These are phyloP conservation scores for Cactoblastis cactorum DNA, from an alignment of 2,888 invertebrate species.

Conservation along the genomic window DNA sequence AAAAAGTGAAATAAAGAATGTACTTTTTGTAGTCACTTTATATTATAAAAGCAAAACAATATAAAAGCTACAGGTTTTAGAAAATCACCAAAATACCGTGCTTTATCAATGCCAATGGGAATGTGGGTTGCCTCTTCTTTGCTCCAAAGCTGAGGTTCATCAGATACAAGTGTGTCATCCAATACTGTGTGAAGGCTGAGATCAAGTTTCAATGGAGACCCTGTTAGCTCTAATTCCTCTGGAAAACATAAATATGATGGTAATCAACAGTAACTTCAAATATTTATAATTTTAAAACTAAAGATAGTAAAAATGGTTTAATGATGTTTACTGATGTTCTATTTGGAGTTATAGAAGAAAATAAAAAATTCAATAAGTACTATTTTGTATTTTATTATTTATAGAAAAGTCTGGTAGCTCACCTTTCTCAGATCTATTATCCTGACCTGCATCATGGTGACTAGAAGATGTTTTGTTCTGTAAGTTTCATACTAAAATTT, in stretches of 20 bases:
- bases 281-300: not conserved
- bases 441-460: slow-evolving; percentile 27
- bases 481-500: slow-evolving; percentile 21
- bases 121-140: slow-evolving; percentile 63
- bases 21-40: no score
- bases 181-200: slow-evolving; percentile 66
- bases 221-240: slow-evolving; percentile 74
- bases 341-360: no score
- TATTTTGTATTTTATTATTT: not conserved
- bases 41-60: no score
- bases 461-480: slow-evolving; percentile 41
- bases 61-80: no score
- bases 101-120: slow-evolving; percentile 56
- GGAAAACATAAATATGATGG: no score
- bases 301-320: not conserved
- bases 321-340: no score
- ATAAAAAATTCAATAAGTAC: no score
- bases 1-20: no score
- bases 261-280: no score
- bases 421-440: slow-evolving; percentile 43
- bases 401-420: no score
- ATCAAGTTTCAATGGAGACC: slow-evolving; percentile 74
- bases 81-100: slow-evolving; percentile 45
- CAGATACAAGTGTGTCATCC: slow-evolving; percentile 65
- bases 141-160: slow-evolving; percentile 67